phyloP scores from a whole-genome alignment of 2,797 vertebrate species.

The Eulemur coronatus region DNA sequence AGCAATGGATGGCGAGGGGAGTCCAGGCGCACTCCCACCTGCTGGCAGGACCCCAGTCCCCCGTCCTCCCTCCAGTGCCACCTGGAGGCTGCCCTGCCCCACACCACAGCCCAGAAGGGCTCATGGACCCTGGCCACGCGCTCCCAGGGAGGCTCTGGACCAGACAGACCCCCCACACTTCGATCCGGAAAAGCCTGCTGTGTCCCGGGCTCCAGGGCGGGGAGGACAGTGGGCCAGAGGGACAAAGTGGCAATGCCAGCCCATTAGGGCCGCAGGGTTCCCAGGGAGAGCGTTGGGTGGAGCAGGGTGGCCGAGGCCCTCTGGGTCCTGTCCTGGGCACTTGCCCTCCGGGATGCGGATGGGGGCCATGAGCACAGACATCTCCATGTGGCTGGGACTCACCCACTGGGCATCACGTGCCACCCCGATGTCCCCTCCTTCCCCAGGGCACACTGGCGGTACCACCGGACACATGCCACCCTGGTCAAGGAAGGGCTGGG shows the following conservation, averaged over 20 bases:
- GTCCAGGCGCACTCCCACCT: too few relatives aligned
- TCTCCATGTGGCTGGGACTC: neutral
- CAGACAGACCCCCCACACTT: neutral
- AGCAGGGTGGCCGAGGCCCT: neutral
- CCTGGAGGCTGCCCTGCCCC: neutral
- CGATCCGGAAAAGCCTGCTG: neutral
- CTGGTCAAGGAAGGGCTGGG: neutral
- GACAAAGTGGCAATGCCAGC: neutral
- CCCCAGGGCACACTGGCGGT: fast-evolving
- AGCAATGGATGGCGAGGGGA: neutral
- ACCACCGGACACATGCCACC: neutral
- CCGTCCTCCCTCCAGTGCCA: neutral
- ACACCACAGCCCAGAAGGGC: neutral
- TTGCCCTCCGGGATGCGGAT: neutral
- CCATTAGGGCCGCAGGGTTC: neutral
- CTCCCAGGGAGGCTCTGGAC: neutral
- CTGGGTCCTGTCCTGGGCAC: neutral
- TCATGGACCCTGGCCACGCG: fast-evolving
- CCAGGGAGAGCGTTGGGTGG: too few relatives aligned
- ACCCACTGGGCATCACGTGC: neutral
- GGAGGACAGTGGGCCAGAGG: neutral
- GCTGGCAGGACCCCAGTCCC: neutral
- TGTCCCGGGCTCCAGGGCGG: too few relatives aligned
- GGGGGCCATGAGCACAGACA: neutral
- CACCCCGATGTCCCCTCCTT: too few relatives aligned